Percentiles rank a stretch among this genome's conserved stretches.
phyloP scores from a whole-genome alignment of 2,888 invertebrate species.

The Polietes domitor region DNA sequence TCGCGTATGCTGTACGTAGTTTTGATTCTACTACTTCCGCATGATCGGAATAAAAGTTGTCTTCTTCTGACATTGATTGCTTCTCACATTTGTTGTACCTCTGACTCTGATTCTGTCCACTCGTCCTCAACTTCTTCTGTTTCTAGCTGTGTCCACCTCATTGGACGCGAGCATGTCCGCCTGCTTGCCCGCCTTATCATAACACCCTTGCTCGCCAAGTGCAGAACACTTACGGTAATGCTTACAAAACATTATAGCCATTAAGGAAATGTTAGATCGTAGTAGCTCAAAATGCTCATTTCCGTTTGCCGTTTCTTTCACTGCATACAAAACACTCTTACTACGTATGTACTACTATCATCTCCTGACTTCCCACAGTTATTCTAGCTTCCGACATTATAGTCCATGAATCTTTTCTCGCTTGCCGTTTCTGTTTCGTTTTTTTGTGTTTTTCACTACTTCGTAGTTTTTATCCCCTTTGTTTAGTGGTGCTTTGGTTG shows the following conservation, averaged over 20 bases:
- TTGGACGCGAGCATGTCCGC: too few relatives aligned
- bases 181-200: not conserved
- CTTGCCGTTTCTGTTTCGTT: not conserved
- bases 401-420: slow-evolving; percentile 19
- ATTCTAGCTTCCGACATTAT: slow-evolving; percentile 7
- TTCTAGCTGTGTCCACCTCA: too few relatives aligned
- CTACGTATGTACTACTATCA: not conserved
- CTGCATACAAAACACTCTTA: not conserved
- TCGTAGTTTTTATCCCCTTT: slow-evolving; percentile 6
- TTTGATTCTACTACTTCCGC: too few relatives aligned
- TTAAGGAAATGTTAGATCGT: slow-evolving; percentile 77
- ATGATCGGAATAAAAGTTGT: too few relatives aligned
- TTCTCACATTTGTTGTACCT: too few relatives aligned
- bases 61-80: too few relatives aligned
- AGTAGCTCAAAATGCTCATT: slow-evolving; percentile 75
- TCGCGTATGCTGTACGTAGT: too few relatives aligned
- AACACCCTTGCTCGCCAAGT: not conserved
- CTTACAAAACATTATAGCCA: slow-evolving; percentile 65
- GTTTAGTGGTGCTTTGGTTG: not conserved
- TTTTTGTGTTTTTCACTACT: slow-evolving; percentile 30
- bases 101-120: too few relatives aligned
- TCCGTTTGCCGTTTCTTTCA: slow-evolving; percentile 73
- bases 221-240: not conserved
- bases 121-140: too few relatives aligned
- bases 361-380: slow-evolving; percentile 33